These are phyloP conservation scores for Sciurus vulgaris DNA, from an alignment of 2,797 vertebrate species.

Conservation along the genomic window DNA sequence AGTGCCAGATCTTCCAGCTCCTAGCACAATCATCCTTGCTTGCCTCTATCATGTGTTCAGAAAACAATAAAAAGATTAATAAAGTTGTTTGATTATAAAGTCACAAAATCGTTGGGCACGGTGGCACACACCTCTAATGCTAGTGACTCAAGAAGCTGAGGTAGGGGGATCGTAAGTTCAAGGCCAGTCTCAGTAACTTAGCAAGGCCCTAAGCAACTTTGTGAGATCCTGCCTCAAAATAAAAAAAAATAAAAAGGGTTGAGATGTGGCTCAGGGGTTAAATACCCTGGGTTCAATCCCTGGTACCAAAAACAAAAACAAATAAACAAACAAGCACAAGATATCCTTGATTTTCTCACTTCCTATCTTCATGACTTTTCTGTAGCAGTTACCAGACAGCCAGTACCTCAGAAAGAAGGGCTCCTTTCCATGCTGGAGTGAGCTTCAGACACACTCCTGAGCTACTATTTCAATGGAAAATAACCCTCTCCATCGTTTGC, in stretches of 20 bases:
- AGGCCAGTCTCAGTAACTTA: no score
- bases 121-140: no score
- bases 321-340: no score
- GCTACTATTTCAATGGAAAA: not conserved
- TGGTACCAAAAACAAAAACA: no score
- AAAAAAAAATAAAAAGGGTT: no score
- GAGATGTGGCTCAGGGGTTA: no score
- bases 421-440: not conserved
- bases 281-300: no score
- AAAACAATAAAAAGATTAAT: constrained; percentile 6
- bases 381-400: not conserved
- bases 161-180: no score
- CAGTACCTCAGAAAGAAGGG: no score
- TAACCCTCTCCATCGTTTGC: not conserved
- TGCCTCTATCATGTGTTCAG: not conserved
- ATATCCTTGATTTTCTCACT: not conserved
- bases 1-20: not conserved
- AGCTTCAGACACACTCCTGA: not conserved
- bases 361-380: not conserved
- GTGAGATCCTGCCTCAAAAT: no score
- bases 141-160: no score
- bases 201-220: no score
- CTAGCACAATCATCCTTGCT: not conserved
- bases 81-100: not conserved
- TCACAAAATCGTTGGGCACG: not conserved